Evolutionary conservation across 2,888 invertebrate genomes (phyloP).

Genomic region (Enoplolaimus lenunculus): DNA sequence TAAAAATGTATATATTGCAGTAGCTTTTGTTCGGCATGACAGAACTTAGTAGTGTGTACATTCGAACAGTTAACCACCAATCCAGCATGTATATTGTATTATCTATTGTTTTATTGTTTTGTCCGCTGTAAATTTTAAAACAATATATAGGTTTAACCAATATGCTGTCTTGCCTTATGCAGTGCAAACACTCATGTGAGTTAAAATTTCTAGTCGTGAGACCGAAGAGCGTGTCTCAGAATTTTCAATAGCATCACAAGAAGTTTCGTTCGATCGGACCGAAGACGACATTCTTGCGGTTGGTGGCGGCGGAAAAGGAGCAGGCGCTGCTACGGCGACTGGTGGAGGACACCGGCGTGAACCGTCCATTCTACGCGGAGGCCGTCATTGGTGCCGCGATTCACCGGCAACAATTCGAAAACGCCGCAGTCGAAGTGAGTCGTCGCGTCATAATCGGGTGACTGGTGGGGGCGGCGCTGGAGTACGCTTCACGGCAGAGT

Average conservation of each 20-base stretch:
- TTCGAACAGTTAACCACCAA: no score
- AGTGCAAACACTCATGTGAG: no score
- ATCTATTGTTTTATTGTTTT: no score
- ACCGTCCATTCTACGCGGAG: neutral
- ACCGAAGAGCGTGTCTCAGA: neutral
- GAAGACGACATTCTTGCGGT: neutral
- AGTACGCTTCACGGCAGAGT: neutral
- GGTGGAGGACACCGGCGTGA: neutral
- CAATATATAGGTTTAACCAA: no score
- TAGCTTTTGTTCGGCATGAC: no score
- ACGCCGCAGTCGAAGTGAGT: neutral
- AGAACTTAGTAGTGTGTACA: no score
- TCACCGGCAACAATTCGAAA: neutral
- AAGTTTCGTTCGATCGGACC: neutral
- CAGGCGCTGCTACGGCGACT: neutral
- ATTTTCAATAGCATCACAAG: neutral
- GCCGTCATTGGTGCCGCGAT: neutral
- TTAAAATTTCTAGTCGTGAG: neutral
- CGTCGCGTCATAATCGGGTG: no score
- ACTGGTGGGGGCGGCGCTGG: neutral
- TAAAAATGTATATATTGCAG: no score
- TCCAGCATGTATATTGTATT: no score
- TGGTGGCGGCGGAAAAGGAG: neutral
- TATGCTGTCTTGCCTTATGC: no score
- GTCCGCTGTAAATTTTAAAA: no score